Percentiles rank a stretch among this genome's conserved stretches.
Conservation (phyloP, 2,113 vertebrate species). For the Fregetta grallaria region DNA sequence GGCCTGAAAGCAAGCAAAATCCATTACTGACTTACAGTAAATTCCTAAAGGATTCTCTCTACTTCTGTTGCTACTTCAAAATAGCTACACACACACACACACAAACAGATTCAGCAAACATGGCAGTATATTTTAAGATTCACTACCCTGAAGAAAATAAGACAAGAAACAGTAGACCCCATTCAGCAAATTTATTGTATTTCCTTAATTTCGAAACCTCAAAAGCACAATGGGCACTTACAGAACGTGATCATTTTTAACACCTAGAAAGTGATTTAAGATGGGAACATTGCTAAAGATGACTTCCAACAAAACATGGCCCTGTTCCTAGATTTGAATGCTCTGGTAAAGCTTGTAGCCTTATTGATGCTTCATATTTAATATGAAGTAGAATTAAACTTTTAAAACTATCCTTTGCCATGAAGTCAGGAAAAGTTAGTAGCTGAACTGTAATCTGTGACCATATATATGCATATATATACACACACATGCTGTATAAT, state of each 20-base stretch:
- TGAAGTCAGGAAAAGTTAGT: background rate
- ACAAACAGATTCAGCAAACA: conserved; percentile 21
- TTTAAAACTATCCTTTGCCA: background rate
- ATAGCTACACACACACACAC: background rate
- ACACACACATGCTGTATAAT: background rate
- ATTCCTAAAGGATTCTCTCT: conserved; percentile 66
- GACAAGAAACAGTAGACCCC: background rate
- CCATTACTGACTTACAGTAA: conserved; percentile 69
- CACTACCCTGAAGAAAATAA: conserved; percentile 18
- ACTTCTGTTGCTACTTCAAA: conserved; percentile 55
- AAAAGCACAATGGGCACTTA: conserved; percentile 9
- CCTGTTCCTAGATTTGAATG: background rate
- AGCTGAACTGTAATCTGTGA: background rate
- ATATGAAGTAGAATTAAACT: background rate
- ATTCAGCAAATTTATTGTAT: conserved; percentile 33
- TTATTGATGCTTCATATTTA: background rate
- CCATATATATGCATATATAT: too few species aligned
- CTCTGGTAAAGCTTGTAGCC: background rate
- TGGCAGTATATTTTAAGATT: conserved; percentile 50
- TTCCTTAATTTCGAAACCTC: conserved; percentile 23
- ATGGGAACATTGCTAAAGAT: background rate
- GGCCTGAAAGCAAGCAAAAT: conserved; percentile 70
- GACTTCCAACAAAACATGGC: background rate
- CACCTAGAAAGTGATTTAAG: conserved; percentile 54
- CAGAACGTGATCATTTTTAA: conserved; percentile 20